Base-by-base conservation (phyloP, 1,140 invertebrate species). In the Drosophila cardini region DNA sequence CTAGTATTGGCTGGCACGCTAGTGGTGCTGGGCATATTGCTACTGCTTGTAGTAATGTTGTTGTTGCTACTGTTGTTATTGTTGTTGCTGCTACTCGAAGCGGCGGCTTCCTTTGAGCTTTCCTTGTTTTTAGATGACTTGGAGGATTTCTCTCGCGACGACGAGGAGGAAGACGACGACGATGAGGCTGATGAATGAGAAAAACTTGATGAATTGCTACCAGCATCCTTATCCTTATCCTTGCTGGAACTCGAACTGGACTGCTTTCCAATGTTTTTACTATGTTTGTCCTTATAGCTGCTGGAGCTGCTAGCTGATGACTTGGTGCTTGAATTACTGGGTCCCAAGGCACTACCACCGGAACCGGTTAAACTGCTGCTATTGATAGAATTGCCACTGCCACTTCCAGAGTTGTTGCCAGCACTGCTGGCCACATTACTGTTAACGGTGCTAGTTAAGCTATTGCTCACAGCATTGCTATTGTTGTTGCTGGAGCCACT, bases 101-200 rank as follows among this genome's bases (percentile, higher is more conserved):
- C 53, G 7, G 42, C 16, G 6, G 57, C 7, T 64, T 74, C 69
- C 21, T 76, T 38, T 32, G 50, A 48, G 48, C 40, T 74, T 50
- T 92, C 91, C 56, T 92, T 92, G 68, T 64, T 90, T 72, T 91
- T 92, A 6, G 90, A 91, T 40, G 90, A 85, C 43, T 92, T 92
- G 2, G 91, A 91, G 0, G 89, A 87, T 53, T 91, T 91, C 0
- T 91, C 83, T 18, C 90, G 84, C 0, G 86, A 84, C 21, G 84
- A 84, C 8, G 82, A 84, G 0, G 87, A 87, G n/a, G 80, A 91
- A 4, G 82, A 80, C 0, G 89, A 76, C 38, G 72, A 76, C 11
- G 89, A 91, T 45, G 86, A 70, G 38, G 75, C 69, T 38, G 62
- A 76, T 62, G 84, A 84, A 64, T 78, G 78, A 13, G 86, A 77